Percentiles rank a stretch among this genome's conserved stretches.
Conservation (phyloP, 2,113 vertebrate genomes). For the Rhizomys pruinosus region DNA sequence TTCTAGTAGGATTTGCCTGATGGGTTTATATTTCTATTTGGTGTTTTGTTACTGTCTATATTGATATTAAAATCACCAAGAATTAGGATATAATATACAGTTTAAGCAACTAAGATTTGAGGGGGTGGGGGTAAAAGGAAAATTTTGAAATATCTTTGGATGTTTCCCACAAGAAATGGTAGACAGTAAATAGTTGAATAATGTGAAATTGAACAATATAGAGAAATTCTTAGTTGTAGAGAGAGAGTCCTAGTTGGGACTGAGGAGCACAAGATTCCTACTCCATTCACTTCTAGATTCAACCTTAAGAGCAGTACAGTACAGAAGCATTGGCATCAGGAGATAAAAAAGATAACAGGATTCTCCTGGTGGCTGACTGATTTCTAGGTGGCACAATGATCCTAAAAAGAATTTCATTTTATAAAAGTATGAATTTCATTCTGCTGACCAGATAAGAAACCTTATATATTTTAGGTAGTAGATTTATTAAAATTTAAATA, state of each 20-base stretch:
- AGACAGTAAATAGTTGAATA: background rate
- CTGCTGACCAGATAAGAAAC: background rate
- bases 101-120: too few relatives aligned
- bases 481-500: background rate
- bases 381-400: background rate
- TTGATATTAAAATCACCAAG: conserved; percentile 10
- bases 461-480: background rate
- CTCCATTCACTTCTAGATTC: background rate
- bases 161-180: background rate
- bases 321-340: background rate
- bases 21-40: background rate
- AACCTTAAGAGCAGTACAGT: background rate
- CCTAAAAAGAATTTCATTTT: conserved; percentile 26
- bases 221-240: background rate
- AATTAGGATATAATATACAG: background rate
- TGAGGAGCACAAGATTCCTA: background rate
- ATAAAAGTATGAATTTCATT: background rate
- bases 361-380: background rate
- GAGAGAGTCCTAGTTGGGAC: background rate
- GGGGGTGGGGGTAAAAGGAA: too few relatives aligned
- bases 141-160: background rate
- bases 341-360: background rate
- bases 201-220: background rate
- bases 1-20: background rate
- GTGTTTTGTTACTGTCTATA: background rate